Base-by-base conservation (phyloP, 2,113 vertebrate genomes). In the Cyanistes caeruleus region DNA sequence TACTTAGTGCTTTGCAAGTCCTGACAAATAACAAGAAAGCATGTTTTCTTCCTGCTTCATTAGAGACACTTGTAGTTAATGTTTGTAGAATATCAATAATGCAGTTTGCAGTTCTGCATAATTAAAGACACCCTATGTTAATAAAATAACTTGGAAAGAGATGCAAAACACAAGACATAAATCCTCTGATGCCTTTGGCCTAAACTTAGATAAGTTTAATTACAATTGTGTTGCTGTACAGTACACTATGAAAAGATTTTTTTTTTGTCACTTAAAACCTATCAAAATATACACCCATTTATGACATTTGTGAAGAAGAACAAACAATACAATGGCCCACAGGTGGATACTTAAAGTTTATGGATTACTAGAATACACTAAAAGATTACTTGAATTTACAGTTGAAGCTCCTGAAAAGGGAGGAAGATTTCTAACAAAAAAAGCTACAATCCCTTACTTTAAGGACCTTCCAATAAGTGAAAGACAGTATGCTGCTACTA, bases 51-150 rank as follows among this genome's bases (percentile, higher is more conserved):
- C 97, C 91, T 96, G 80, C 96, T 98, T 98, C 93, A 96, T 98
- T 97, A 98, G 83, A 98, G 79, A 91, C 30, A 59, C 74, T 77
- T 95, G 91, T 97, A 97, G 95, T 98, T 97, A 98, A 97, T 97
- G 97, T 96, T 98, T 97, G 97, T 90, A 97, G 97, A 98, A 97
- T 98, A 98, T 97, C 97, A 98, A 98, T 97, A 97, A 97, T 98
- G 95, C 89, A 97, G 94, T 96, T 98, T 97, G 73, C 94, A 97
- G 96, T 95, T 97, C 94, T 98, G 96, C 96, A 98, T 98, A 98
- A 98, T 98, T 98, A 98, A 98, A 98, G 92, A 82, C 95, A 98
- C 56, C 76, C 93, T 97, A 88, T 94, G 95, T 97, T 98, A 98
- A 97, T 98, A 98, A 97, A 98, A 98, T 96, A 97, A 97, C 94